phyloP scores from a whole-genome alignment of 2,797 vertebrate genomes.

The Schizopygopsis malacanthus region DNA sequence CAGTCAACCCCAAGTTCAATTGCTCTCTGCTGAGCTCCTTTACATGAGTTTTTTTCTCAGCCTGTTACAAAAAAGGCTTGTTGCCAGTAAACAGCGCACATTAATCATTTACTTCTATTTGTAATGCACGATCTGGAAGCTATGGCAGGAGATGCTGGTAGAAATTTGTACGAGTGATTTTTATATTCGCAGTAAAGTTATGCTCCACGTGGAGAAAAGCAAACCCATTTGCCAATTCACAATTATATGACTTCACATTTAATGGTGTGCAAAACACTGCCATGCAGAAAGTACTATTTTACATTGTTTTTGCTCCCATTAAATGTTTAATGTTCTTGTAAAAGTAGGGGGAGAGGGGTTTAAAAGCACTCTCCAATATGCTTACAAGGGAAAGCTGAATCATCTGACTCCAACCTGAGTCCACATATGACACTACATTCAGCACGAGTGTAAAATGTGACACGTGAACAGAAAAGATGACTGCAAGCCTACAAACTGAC shows the following conservation, averaged over 20 bases:
- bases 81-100: constrained; percentile 59
- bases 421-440: constrained; percentile 55
- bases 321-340: constrained; percentile 81
- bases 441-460: constrained; percentile 42
- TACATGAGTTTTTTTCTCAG: constrained; percentile 70
- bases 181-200: constrained; percentile 50
- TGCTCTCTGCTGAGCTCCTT: constrained; percentile 60
- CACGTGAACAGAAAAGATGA: constrained; percentile 41
- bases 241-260: constrained; percentile 77
- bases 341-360: constrained; percentile 74
- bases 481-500: constrained; percentile 3
- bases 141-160: constrained; percentile 22
- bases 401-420: constrained; percentile 70
- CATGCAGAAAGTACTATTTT: constrained; percentile 77
- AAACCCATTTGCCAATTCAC: constrained; percentile 61
- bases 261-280: constrained; percentile 77
- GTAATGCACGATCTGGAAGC: constrained; percentile 24
- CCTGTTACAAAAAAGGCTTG: constrained; percentile 30
- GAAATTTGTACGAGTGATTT: constrained; percentile 45
- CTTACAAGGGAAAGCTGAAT: constrained; percentile 82
- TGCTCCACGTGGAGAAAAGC: constrained; percentile 40
- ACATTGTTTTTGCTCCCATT: constrained; percentile 80
- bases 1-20: constrained; percentile 21
- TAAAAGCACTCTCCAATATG: constrained; percentile 73
- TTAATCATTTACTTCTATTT: constrained; percentile 66